A percentile compares a stretch with the other conserved stretches of the same genome.
Evolutionary conservation across 2,797 vertebrate genomes (phyloP).

Genomic region (Coluber constrictor): DNA sequence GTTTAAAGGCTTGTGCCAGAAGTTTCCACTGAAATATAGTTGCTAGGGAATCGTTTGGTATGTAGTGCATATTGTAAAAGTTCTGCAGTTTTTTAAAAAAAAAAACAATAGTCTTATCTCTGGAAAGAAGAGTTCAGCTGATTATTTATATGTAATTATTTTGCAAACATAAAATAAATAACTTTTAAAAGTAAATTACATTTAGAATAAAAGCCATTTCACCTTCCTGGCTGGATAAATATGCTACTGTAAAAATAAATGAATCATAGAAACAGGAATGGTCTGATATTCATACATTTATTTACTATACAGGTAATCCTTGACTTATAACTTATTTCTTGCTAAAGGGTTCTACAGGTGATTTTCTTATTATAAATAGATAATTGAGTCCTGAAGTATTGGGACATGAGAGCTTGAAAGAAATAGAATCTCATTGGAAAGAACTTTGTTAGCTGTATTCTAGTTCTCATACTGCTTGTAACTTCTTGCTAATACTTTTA

Average conservation of each 20-base stretch:
- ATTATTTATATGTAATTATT: background rate
- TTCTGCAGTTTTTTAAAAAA: background rate
- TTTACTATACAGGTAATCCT: background rate
- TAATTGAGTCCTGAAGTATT: background rate
- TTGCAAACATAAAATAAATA: background rate
- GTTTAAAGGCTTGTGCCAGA: conserved; percentile 24
- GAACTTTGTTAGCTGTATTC: background rate
- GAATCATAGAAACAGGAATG: background rate
- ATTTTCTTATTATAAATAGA: background rate
- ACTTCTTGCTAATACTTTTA: background rate
- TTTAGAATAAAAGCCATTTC: background rate
- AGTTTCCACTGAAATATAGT: conserved; percentile 27
- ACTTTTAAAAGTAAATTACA: background rate
- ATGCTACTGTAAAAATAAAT: background rate
- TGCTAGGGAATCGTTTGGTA: conserved; percentile 10
- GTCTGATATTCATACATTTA: background rate
- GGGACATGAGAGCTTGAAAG: background rate
- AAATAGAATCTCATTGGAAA: background rate
- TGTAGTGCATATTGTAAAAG: conserved; percentile 10
- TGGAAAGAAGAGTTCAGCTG: background rate
- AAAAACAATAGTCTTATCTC: conserved; percentile 1
- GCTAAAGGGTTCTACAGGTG: background rate
- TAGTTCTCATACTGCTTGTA: background rate
- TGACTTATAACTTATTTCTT: background rate
- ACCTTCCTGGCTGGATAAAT: background rate